Evolutionary conservation across 2,113 vertebrate species (phyloP).

Genomic region (Pongo pygmaeus): DNA sequence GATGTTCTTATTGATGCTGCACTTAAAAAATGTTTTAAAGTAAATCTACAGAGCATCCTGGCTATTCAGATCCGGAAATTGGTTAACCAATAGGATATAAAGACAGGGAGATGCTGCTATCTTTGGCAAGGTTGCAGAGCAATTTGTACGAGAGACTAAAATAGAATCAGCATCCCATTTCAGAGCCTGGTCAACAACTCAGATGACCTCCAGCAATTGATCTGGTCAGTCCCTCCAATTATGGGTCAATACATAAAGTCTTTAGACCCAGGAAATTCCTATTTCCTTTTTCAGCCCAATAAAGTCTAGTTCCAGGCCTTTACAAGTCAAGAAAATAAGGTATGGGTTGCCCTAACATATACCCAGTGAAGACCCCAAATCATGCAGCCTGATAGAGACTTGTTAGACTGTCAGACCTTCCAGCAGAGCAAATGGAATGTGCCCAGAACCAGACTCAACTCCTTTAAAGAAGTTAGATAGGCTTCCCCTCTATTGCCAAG

Average conservation of each 20-base stretch:
- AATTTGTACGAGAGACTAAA: not conserved
- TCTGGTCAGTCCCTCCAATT: not conserved
- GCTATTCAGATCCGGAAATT: not conserved
- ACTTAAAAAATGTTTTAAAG: not conserved
- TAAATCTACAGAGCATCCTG: slow-evolving; percentile 10
- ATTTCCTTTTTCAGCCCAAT: not conserved
- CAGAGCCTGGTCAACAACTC: not conserved
- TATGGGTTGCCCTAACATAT: not conserved
- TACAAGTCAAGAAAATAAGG: not conserved
- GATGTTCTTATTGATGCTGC: not conserved
- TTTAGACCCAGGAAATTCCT: not conserved
- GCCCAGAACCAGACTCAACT: not conserved
- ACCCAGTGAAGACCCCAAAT: not conserved
- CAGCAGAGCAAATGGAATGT: not conserved
- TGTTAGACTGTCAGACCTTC: not conserved
- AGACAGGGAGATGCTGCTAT: not conserved
- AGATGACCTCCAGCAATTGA: not conserved
- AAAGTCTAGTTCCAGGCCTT: not conserved
- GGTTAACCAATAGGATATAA: slow-evolving; percentile 35
- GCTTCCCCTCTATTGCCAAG: not conserved
- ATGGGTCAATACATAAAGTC: not conserved
- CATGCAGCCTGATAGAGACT: not conserved
- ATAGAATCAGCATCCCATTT: not conserved
- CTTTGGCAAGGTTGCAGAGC: not conserved
- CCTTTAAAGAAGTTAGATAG: not conserved